phyloP scores from a whole-genome alignment of 53 echinoderm and acorn worm species.

The Mesocentrotus franciscanus region DNA sequence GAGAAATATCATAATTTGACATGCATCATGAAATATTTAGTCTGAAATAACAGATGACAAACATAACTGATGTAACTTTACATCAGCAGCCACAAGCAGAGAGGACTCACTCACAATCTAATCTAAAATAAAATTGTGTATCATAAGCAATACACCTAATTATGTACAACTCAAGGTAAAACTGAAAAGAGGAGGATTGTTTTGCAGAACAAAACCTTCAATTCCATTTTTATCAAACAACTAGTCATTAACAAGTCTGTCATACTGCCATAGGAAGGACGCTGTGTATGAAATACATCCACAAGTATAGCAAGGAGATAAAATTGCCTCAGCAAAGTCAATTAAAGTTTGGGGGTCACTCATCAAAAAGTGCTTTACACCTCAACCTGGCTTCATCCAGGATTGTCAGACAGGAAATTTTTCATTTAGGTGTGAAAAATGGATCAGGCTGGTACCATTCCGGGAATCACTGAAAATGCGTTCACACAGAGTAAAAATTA shows the following conservation, averaged over 20 bases:
- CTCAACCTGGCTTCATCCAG: not conserved
- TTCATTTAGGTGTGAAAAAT: constrained; percentile 49
- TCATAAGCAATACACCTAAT: not conserved
- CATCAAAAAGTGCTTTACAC: constrained; percentile 44
- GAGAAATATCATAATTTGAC: too few relatives aligned
- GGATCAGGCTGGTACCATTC: constrained; percentile 10
- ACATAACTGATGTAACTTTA: too few relatives aligned
- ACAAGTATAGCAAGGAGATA: constrained; percentile 13
- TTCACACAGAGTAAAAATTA: not conserved
- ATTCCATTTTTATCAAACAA: not conserved
- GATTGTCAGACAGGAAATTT: constrained; percentile 18
- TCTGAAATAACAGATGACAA: too few relatives aligned
- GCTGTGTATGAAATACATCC: not conserved
- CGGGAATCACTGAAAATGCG: not conserved
- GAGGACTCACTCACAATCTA: too few relatives aligned
- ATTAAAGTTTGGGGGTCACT: constrained; percentile 31
- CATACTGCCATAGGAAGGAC: not conserved
- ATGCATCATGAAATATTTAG: too few relatives aligned
- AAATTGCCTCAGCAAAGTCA: constrained; percentile 11
- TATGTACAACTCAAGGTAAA: not conserved
- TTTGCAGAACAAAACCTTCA: not conserved
- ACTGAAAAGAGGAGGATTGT: not conserved
- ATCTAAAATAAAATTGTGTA: too few relatives aligned
- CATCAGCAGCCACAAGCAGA: too few relatives aligned
- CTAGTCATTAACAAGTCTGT: not conserved